Evolutionary conservation across 2,888 invertebrate species (phyloP).

Genomic region (Drosophila barbarae): DNA sequence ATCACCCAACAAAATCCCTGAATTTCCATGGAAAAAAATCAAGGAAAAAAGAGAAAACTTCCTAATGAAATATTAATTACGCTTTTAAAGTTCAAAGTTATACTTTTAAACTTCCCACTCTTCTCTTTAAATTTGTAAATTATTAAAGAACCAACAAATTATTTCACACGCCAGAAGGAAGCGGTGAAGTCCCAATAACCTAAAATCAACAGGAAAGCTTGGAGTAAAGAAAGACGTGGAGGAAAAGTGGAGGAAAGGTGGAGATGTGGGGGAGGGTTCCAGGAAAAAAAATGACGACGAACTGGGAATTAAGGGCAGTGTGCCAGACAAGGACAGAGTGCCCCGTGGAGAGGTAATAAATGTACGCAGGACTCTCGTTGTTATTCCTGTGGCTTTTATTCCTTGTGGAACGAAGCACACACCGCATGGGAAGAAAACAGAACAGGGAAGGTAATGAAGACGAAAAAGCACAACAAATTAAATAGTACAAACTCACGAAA

Average conservation of each 20-base stretch:
- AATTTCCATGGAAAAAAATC: too few relatives aligned
- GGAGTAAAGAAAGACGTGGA: neutral
- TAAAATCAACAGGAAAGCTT: slow-evolving; percentile 17
- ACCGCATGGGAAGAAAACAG: slow-evolving; percentile 16
- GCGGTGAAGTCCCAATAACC: slow-evolving; percentile 10
- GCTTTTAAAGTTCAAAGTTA: neutral
- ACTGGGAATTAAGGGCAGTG: slow-evolving; percentile 4
- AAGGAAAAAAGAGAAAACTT: too few relatives aligned
- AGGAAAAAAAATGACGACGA: slow-evolving; percentile 12
- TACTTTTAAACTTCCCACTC: slow-evolving; percentile 1
- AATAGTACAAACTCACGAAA: slow-evolving; percentile 41
- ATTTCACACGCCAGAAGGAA: slow-evolving; percentile 3
- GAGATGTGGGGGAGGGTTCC: slow-evolving; percentile 4
- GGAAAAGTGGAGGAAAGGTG: slow-evolving; percentile 4
- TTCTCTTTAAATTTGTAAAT: neutral
- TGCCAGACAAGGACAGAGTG: slow-evolving; percentile 9
- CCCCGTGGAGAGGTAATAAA: slow-evolving; percentile 27
- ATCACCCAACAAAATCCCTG: too few relatives aligned
- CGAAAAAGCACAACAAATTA: slow-evolving; percentile 20
- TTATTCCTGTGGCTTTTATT: slow-evolving; percentile 25
- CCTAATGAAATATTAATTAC: neutral
- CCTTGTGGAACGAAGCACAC: slow-evolving; percentile 14
- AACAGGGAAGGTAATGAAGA: slow-evolving; percentile 27
- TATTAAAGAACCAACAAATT: slow-evolving; percentile 11
- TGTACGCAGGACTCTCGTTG: slow-evolving; percentile 33